Conservation (phyloP, 2,113 vertebrate genomes). For the Calyptomena viridis region DNA sequence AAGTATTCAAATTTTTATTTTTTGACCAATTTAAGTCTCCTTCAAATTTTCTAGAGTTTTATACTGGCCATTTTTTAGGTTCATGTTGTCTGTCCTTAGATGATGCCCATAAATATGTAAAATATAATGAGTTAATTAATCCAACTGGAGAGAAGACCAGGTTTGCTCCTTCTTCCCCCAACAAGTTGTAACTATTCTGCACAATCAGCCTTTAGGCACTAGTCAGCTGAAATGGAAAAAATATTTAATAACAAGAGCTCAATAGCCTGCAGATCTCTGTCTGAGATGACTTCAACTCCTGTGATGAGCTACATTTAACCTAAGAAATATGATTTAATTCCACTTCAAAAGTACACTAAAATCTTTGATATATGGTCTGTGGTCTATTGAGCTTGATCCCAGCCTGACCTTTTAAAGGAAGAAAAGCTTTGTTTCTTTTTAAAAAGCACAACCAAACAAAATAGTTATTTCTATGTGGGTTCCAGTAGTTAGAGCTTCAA, state of each 20-base stretch:
- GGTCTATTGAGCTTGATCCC: constrained; percentile 33
- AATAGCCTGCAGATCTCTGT: constrained; percentile 40
- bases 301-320: constrained; percentile 28
- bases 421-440: constrained; percentile 12
- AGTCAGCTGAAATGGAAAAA: constrained; percentile 55
- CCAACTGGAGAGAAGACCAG: neutral
- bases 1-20: accelerated
- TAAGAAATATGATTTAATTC: constrained; percentile 58
- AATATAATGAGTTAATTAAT: neutral
- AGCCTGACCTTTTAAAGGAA: constrained; percentile 35
- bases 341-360: constrained; percentile 43
- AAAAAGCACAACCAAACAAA: constrained; percentile 2
- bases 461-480: neutral
- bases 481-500: neutral
- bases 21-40: neutral
- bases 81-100: neutral
- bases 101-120: neutral
- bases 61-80: neutral
- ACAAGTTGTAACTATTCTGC: constrained; percentile 1
- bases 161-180: constrained; percentile 14
- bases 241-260: constrained; percentile 45
- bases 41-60: neutral
- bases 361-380: constrained; percentile 50
- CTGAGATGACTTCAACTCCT: constrained; percentile 50
- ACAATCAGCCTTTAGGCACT: constrained; percentile 29